Evolutionary conservation across 2,888 invertebrate species (phyloP), one percentile per base, ranked within the genome.

Genomic region (Teinopalpus imperialis): DNA sequence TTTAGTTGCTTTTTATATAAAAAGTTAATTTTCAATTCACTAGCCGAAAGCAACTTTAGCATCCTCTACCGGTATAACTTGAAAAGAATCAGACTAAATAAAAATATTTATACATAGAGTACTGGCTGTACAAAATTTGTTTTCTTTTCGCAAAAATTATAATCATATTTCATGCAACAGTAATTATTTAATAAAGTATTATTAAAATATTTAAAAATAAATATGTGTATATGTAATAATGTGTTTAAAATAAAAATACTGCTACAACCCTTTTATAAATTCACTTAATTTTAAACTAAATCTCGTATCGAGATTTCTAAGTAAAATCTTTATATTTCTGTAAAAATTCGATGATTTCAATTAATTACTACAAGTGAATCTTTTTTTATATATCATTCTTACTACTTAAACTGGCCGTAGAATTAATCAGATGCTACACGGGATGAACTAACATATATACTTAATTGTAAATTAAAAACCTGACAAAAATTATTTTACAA

Each of bases 181-280:
- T 16, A 2, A 16, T 16, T 16, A 16, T 3, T 8, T n/a, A 24
- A 9, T 24, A 24, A 24, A n/a, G n/a, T n/a, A n/a, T n/a, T n/a
- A n/a, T n/a, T n/a, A 24, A n/a, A 8, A 24, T 4, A 16, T 16
- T 3, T 16, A 4, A 24, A n/a, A 1, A 24, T 24, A 1, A 1
- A 24, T 8, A 8, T 8, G 1, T n/a, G n/a, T n/a, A n/a, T n/a
- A 1, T 16, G 1, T 1, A 8, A 8, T 3, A 4, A 10, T 32
- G 9, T 20, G 27, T 12, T 30, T 24, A 41, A 14, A 30, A 8
- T 6, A 29, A 29, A 32, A 42, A 34, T 34, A 34, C 32, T 34
- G 42, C 26, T 26, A 42, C 32, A 39, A 29, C 26, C 26, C 21
- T 10, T 37, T 27, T 18, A 37, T 1, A 6, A 37, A 37, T 26